Evolutionary conservation across 2,888 invertebrate species (phyloP).

Genomic region (Aproaerema taeniolella): DNA sequence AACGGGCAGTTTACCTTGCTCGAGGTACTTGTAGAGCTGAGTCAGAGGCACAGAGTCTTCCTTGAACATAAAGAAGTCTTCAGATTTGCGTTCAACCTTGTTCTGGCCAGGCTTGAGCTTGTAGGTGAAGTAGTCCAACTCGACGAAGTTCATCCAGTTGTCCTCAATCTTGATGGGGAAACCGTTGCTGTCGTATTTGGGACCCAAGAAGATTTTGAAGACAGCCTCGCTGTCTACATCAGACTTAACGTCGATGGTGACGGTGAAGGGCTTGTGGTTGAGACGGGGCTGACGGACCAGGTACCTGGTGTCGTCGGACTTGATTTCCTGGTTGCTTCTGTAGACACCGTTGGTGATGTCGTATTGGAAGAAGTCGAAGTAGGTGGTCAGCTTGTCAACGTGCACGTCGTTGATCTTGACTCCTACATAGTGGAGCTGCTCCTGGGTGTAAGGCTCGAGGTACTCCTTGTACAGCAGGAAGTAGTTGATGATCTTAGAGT

Average conservation of each 20-base stretch:
- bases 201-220: slow-evolving; percentile 77
- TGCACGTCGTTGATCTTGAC: slow-evolving; percentile 71
- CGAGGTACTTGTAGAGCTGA: slow-evolving; percentile 77
- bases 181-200: slow-evolving; percentile 75
- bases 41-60: slow-evolving; percentile 80
- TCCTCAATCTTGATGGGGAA: slow-evolving; percentile 67
- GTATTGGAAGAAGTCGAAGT: slow-evolving; percentile 77
- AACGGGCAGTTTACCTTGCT: slow-evolving; percentile 68
- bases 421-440: slow-evolving; percentile 66
- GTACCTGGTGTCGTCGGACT: slow-evolving; percentile 32
- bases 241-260: slow-evolving; percentile 56
- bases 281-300: slow-evolving; percentile 80
- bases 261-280: slow-evolving; percentile 72
- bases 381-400: slow-evolving; percentile 75
- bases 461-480: slow-evolving; percentile 71
- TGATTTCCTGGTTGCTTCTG: slow-evolving; percentile 41
- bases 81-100: slow-evolving; percentile 79
- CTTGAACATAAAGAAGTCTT: slow-evolving; percentile 78
- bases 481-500: slow-evolving; percentile 65
- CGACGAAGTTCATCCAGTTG: slow-evolving; percentile 55
- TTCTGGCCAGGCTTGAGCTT: slow-evolving; percentile 80
- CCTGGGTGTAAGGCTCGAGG: slow-evolving; percentile 67
- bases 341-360: slow-evolving; percentile 76
- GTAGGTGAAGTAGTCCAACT: slow-evolving; percentile 49
- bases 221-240: slow-evolving; percentile 60